Evolutionary conservation across 1,140 invertebrate genomes (phyloP).

Genomic region (Drosophila athabasca): DNA sequence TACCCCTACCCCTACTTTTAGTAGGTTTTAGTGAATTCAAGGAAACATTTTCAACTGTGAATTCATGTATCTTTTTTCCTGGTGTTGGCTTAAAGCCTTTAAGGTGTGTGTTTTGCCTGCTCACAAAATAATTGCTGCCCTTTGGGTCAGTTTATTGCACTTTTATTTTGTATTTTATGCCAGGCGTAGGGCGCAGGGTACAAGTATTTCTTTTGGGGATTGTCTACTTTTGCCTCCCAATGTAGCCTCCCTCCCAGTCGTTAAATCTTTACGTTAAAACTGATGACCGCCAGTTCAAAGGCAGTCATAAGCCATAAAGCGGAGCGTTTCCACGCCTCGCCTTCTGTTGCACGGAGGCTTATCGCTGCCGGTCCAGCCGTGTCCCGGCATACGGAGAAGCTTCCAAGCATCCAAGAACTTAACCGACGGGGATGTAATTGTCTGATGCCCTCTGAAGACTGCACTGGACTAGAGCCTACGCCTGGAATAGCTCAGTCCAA

Average conservation of each 20-base stretch:
- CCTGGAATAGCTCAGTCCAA: no score
- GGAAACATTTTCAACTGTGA: no score
- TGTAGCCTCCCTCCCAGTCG: conserved; percentile 12
- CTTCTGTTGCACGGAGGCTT: conserved; percentile 13
- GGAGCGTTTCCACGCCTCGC: background rate
- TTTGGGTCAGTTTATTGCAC: conserved; percentile 37
- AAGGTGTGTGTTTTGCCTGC: conserved; percentile 11
- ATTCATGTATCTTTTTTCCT: no score
- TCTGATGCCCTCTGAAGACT: no score
- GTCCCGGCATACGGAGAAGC: background rate
- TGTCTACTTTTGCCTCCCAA: conserved; percentile 20
- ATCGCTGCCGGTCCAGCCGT: conserved; percentile 25
- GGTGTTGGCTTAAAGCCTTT: background rate
- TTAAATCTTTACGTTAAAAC: conserved; percentile 44
- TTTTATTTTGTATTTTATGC: conserved; percentile 16
- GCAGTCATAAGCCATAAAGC: conserved; percentile 35
- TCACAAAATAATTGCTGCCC: conserved; percentile 26
- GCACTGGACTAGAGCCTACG: no score
- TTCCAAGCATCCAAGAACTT: conserved; percentile 2
- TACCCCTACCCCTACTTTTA: conserved; percentile 31
- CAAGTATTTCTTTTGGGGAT: background rate
- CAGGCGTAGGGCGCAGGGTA: conserved; percentile 1
- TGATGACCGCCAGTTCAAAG: conserved; percentile 20
- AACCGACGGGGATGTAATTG: conserved; percentile 8
- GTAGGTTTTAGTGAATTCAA: conserved; percentile 13